Evolutionary conservation across 2,113 vertebrate genomes (phyloP).

Genomic region (Oxyruncus cristatus): DNA sequence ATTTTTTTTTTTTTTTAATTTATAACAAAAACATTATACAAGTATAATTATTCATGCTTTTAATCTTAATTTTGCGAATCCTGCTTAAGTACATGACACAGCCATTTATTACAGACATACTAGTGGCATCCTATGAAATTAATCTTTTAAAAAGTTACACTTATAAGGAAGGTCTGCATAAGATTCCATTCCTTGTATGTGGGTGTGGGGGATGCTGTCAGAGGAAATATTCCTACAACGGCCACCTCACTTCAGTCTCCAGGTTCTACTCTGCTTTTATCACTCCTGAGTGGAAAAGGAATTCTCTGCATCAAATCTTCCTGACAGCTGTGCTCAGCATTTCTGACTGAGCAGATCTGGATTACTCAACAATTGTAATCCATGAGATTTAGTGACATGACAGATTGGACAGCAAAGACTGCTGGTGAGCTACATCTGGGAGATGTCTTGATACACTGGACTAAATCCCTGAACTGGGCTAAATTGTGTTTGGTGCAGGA

Average conservation of each 20-base stretch:
- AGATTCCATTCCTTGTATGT: neutral
- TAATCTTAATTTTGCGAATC: neutral
- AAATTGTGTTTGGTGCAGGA: neutral
- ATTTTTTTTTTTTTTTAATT: conserved; percentile 11
- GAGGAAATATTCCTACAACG: neutral
- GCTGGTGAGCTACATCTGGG: neutral
- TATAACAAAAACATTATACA: neutral
- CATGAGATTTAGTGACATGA: neutral
- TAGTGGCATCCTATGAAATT: neutral
- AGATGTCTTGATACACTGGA: neutral
- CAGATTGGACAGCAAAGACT: neutral
- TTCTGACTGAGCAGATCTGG: neutral
- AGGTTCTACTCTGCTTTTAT: neutral
- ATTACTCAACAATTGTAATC: neutral
- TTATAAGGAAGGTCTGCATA: neutral
- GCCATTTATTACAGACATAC: neutral
- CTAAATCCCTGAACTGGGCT: conserved; percentile 4
- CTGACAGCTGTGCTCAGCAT: conserved; percentile 12
- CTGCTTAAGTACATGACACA: neutral
- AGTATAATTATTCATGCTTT: neutral
- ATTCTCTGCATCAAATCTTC: neutral
- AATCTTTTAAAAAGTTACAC: neutral
- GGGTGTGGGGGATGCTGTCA: neutral
- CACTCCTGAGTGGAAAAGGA: neutral
- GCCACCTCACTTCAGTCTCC: neutral